Conservation (phyloP, 2,797 vertebrate genomes). For the Notolepis coatsorum region DNA sequence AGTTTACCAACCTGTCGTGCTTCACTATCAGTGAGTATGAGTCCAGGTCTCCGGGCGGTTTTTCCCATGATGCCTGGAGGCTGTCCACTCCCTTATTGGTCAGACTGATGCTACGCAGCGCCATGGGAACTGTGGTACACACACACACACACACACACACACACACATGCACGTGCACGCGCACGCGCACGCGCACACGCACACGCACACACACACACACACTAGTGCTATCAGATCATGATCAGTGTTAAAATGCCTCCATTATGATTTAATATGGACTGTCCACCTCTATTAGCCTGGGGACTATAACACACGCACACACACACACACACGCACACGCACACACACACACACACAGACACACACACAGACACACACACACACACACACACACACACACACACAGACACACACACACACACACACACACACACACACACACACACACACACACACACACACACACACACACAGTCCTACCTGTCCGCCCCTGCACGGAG, state of each 20-base stretch:
- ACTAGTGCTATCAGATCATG: too few species aligned
- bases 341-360: neutral
- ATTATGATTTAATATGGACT: too few species aligned
- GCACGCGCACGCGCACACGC: neutral
- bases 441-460: neutral
- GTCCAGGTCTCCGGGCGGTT: conserved; percentile 86
- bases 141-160: neutral
- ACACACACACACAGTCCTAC: conserved; percentile 65
- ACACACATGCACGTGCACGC: neutral
- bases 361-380: neutral
- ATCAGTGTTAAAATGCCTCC: too few species aligned
- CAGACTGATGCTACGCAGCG: conserved; percentile 80
- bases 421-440: neutral
- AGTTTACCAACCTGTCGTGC: conserved; percentile 62
- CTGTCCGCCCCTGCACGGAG: conserved; percentile 88
- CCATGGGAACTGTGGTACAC: conserved; percentile 83
- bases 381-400: neutral
- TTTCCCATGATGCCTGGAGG: conserved; percentile 89
- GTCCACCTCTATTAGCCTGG: too few species aligned
- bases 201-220: neutral
- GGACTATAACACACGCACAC: conserved; percentile 13
- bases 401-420: conserved; percentile 4
- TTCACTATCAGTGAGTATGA: conserved; percentile 88
- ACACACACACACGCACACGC: neutral
- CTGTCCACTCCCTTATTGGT: conserved; percentile 82